A percentile compares a stretch with the other conserved stretches of the same genome.
Conservation (phyloP, 1,140 invertebrate genomes). For the Euura saliciscinereae region DNA sequence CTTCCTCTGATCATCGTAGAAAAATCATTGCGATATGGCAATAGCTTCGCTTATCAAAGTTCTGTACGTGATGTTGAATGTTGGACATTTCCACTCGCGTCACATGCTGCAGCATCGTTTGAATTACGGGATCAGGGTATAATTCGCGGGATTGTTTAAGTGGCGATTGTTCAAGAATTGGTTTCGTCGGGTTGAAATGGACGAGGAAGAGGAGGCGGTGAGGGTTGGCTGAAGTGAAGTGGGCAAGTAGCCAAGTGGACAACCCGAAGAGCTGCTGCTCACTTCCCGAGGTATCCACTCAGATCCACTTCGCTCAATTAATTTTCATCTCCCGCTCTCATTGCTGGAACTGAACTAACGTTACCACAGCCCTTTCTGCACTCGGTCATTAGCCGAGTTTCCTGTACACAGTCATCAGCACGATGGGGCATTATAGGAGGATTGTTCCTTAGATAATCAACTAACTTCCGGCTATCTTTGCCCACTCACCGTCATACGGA, state of each 20-base stretch:
- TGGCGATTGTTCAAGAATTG: slow-evolving; percentile 1
- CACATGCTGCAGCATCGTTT: no score
- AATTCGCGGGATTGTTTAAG: slow-evolving; percentile 5
- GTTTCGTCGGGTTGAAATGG: not conserved
- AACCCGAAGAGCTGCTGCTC: not conserved
- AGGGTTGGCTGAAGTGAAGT: not conserved
- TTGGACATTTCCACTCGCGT: no score
- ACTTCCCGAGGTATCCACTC: not conserved
- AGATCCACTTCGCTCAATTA: not conserved
- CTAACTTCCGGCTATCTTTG: no score
- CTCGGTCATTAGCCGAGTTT: not conserved
- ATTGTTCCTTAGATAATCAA: not conserved
- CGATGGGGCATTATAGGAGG: not conserved
- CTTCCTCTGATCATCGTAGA: no score
- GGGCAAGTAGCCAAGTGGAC: not conserved
- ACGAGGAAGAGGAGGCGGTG: not conserved
- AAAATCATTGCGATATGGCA: no score
- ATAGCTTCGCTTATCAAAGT: no score
- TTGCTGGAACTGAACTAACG: not conserved
- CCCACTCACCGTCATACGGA: no score
- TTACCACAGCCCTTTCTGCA: not conserved
- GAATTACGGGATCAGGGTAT: not conserved
- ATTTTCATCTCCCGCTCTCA: slow-evolving; percentile 1
- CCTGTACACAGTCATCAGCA: not conserved
- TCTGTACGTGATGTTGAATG: no score